phyloP scores from a whole-genome alignment of 2,797 vertebrate species.

The Pseudocheirus occidentalis region DNA sequence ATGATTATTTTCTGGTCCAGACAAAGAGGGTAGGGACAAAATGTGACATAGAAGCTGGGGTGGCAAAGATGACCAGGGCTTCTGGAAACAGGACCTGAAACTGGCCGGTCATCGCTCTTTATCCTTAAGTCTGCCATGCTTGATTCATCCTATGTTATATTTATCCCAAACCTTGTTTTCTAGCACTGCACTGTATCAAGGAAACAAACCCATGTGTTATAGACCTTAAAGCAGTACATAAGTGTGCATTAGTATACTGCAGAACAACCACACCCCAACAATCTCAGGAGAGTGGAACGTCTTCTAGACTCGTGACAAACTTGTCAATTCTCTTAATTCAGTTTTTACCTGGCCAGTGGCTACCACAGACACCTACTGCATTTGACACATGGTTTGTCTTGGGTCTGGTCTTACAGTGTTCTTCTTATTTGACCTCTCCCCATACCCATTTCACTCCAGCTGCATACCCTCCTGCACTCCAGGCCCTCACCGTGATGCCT shows the following conservation, averaged over 20 bases:
- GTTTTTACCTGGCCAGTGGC: background rate
- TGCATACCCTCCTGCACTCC: rapidly evolving
- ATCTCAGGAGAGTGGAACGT: background rate
- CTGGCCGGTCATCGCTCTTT: background rate
- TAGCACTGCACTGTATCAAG: background rate
- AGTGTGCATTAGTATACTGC: background rate
- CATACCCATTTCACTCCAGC: background rate
- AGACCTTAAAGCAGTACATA: background rate
- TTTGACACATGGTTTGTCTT: background rate
- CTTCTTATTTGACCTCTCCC: background rate
- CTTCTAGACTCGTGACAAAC: background rate
- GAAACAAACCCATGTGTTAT: background rate
- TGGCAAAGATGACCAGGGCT: background rate
- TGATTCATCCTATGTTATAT: background rate
- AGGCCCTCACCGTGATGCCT: constrained; percentile 89
- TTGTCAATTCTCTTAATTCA: background rate
- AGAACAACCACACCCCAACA: background rate
- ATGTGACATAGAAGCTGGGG: background rate
- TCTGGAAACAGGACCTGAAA: background rate
- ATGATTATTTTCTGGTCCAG: background rate
- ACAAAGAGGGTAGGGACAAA: background rate
- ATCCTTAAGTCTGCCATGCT: background rate
- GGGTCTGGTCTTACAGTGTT: background rate
- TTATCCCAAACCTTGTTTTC: background rate
- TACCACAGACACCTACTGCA: background rate